Base-by-base conservation (phyloP, 2,888 invertebrate species). In the Craniophora ligustri region DNA sequence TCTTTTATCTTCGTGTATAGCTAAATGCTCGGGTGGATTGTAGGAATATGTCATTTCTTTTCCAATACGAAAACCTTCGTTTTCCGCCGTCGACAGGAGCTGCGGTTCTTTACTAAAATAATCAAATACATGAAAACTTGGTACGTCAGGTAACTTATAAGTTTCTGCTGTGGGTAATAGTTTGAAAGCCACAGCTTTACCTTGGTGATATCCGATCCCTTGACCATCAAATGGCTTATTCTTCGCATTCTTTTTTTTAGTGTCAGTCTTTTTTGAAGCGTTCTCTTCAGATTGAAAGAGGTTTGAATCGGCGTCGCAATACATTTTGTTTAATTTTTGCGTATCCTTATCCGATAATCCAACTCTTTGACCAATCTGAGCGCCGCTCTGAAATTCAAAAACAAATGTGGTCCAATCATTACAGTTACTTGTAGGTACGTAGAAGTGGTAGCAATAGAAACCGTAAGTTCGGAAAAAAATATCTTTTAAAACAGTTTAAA, bases 241-340 rank as follows among this genome's bases (percentile, higher is more conserved):
- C 75, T 85, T 90, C 5, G 73, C 67, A 21, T 59, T 84, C 57
- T 87, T 85, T 69, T 84, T 86, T 62, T 82, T 82, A 8, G 47
- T 78, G 5, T 53, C 51, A n/a, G 75, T 55, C 54, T 81, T 80
- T 31, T 67, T 53, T 6, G 60, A 44, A 21, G 38, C 15, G 8
- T 57, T 71, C 23, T 79, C 84, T 11, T 84, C 83, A 18, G 78
- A 82, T 44, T 83, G 72, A 26, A 65, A 67, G 30, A n/a, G 44
- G n/a, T 85, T 83, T 6, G 83, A 84, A 59, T 88, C 87, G 5
- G 85, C 82, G 40, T 92, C 90, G 56, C 93, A 93, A 71, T 95
- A 95, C 95, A 95, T 95, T 75, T 87, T 89, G 61, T 94, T 94
- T 8, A 95, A 78, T 78, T 95, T 95, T 60, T 87, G 77, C 5